Conservation (phyloP, 2,113 vertebrate genomes). For the Cathartes aura region DNA sequence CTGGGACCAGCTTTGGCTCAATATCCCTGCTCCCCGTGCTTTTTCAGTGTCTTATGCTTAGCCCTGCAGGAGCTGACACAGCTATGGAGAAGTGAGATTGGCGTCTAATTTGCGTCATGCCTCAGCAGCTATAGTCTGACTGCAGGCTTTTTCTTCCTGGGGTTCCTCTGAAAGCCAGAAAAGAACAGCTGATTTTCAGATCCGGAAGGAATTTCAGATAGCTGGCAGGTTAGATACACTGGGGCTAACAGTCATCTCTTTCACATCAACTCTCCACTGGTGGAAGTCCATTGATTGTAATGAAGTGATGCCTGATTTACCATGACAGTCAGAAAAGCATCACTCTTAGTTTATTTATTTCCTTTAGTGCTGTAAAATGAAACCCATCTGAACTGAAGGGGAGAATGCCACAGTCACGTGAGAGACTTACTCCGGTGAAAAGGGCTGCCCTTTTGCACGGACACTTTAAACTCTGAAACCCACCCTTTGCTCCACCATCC, state of each 20-base stretch:
- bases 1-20: constrained; percentile 7
- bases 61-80: constrained; percentile 59
- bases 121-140: constrained; percentile 55
- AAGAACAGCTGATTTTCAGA: constrained; percentile 51
- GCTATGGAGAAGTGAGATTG: constrained; percentile 39
- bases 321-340: not conserved
- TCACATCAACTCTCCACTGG: not conserved
- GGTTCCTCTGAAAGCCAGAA: constrained; percentile 45
- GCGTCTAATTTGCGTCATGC: constrained; percentile 60
- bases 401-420: not conserved
- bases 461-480: not conserved
- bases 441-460: not conserved
- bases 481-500: not conserved
- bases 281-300: constrained; percentile 15
- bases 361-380: not conserved
- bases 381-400: not conserved
- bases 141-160: constrained; percentile 48
- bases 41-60: constrained; percentile 21
- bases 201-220: not conserved
- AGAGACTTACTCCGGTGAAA: not conserved
- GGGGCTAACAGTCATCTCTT: not conserved
- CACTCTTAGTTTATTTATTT: not conserved
- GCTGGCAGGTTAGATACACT: not conserved
- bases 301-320: constrained; percentile 12
- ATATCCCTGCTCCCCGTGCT: not conserved